These are phyloP conservation scores for Stenotaenia linearis DNA, from an alignment of 2,888 invertebrate species.

Conservation along the genomic window DNA sequence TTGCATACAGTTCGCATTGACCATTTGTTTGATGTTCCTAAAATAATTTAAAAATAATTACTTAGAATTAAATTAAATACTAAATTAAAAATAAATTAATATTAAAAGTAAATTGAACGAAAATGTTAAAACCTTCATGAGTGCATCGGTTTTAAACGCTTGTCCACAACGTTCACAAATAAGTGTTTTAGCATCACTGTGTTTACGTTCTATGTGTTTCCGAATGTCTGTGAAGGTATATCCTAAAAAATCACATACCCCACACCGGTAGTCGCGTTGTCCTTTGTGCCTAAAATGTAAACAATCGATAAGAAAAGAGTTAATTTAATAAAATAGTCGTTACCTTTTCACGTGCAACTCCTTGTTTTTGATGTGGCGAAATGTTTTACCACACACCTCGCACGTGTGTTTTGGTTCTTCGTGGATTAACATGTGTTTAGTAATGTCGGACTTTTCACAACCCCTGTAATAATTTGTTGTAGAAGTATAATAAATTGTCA, in stretches of 20 bases:
- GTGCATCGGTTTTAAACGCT: conserved; percentile 42
- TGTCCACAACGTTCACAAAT: conserved; percentile 46
- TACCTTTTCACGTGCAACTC: conserved; percentile 49
- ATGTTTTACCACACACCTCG: conserved; percentile 47
- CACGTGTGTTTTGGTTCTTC: conserved; percentile 48
- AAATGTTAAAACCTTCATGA: conserved; percentile 41
- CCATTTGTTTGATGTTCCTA: conserved; percentile 43
- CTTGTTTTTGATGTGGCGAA: conserved; percentile 49
- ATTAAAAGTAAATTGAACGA: background rate
- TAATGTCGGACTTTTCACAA: conserved; percentile 49
- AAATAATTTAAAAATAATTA: too few relatives aligned
- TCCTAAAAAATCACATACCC: conserved; percentile 49
- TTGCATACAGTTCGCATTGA: conserved; percentile 44
- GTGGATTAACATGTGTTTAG: conserved; percentile 48
- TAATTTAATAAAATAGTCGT: background rate
- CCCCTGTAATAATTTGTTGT: too few relatives aligned
- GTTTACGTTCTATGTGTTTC: conserved; percentile 49
- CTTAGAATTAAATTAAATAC: too few relatives aligned
- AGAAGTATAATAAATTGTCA: too few relatives aligned
- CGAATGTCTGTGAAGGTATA: conserved; percentile 50
- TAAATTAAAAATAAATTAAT: conserved; percentile 15
- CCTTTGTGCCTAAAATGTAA: conserved; percentile 45
- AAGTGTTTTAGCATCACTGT: conserved; percentile 44
- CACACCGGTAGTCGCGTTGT: conserved; percentile 49
- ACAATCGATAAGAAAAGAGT: background rate